A percentile compares a stretch with the other conserved stretches of the same genome.
phyloP scores from a whole-genome alignment of 1,140 invertebrate genomes.

The Stenopsyche tienmushanensis region DNA sequence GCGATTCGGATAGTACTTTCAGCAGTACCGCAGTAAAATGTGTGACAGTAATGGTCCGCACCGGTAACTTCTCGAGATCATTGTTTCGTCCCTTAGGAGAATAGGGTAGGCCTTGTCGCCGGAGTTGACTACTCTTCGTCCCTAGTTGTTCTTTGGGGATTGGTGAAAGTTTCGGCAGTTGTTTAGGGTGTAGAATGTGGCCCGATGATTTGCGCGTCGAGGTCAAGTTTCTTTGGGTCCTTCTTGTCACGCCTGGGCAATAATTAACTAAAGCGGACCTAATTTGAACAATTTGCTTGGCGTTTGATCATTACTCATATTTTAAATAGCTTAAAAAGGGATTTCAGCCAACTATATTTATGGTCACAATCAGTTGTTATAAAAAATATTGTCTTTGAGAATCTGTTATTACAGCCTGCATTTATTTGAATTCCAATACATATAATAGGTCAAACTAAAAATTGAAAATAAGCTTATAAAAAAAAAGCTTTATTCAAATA shows the following conservation, averaged over 20 bases:
- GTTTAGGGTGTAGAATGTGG: neutral
- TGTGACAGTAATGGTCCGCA: constrained; percentile 4
- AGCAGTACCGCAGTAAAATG: neutral
- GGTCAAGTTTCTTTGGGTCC: neutral
- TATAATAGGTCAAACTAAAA: too few relatives aligned
- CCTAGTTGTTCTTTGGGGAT: constrained; percentile 5
- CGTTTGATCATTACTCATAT: too few relatives aligned
- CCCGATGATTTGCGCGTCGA: neutral
- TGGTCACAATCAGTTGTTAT: too few relatives aligned
- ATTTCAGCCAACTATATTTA: too few relatives aligned
- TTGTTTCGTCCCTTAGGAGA: constrained; percentile 1
- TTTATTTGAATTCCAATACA: neutral
- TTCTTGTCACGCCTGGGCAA: neutral
- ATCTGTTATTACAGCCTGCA: too few relatives aligned
- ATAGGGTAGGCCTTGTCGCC: neutral
- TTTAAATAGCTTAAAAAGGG: too few relatives aligned
- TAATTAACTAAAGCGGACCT: too few relatives aligned
- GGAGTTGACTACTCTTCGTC: neutral
- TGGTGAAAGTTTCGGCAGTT: neutral
- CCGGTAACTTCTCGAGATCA: constrained; percentile 9
- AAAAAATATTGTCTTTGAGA: too few relatives aligned
- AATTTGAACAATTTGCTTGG: too few relatives aligned
- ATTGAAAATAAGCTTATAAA: too few relatives aligned
- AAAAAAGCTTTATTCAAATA: too few relatives aligned
- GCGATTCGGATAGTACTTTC: neutral